Conservation (phyloP, 2,113 vertebrate genomes). For the Indicator indicator region DNA sequence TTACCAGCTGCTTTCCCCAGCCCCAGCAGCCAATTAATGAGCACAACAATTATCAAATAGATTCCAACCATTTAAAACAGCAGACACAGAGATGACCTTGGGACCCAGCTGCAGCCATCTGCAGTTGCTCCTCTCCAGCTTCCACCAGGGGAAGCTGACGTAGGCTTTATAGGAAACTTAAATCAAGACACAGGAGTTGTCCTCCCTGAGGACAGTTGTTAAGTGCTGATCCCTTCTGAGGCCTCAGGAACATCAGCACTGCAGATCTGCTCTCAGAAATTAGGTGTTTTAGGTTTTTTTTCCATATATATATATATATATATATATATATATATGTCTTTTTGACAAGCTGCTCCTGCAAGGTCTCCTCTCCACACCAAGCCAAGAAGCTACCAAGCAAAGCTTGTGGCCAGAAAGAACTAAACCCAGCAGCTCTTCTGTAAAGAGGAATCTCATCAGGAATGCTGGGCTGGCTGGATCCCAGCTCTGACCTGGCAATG, state of each 20-base stretch:
- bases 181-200: background rate
- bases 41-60: background rate
- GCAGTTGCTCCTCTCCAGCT: background rate
- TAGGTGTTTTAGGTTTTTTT: background rate
- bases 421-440: background rate
- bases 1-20: background rate
- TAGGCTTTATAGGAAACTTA: background rate
- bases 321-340: background rate
- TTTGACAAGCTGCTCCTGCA: background rate
- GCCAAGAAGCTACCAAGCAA: background rate
- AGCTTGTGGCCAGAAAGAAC: background rate
- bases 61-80: background rate
- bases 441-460: background rate
- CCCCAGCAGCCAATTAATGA: background rate
- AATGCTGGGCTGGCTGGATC: background rate
- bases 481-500: conserved; percentile 1
- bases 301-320: too few species aligned
- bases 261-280: background rate
- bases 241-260: background rate
- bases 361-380: background rate
- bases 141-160: background rate
- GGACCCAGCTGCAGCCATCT: background rate
- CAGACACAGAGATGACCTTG: background rate
- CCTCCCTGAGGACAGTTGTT: background rate
- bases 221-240: background rate